Evolutionary conservation across 2,888 invertebrate genomes (phyloP), one percentile per base, ranked within the genome.

Genomic region (Drosophila neotestacea): DNA sequence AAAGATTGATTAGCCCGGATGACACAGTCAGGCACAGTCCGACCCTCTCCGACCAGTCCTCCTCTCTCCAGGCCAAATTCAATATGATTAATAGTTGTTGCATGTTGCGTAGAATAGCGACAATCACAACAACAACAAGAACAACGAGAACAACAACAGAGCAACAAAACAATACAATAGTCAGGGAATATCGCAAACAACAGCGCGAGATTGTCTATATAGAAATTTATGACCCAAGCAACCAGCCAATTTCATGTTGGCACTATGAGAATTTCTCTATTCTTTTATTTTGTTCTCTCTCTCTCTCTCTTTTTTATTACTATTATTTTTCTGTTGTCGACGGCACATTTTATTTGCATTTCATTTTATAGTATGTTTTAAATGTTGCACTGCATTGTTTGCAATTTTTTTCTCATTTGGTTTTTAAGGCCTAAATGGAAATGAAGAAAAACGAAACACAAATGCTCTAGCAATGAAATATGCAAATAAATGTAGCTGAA

Each of bases 71-170:
- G 7, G 27, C 46, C 56, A 34, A 79, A 85, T 77, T 81, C 84
- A 85, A 87, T 84, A 84, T 84, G 84, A 84, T 84, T 84, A 84
- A 84, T 84, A 84, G 84, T 84, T 87, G 82, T 73, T 77, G 77
- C 78, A 77, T 73, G 77, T 82, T 87, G 85, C 85, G 88, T 85
- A 67, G 68, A 68, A 71, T 51, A 66, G 68, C 79, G 77, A 77
- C 79, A 80, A 69, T 81, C 71, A 65, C 66, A 60, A 44, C 63
- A 42, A 50, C 52, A 47, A 44, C 60, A 65, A 67, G 59, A 72
- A 72, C 47, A 71, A 47, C 32, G 36, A 55, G 47, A 34, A 34
- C 16, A 10, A 27, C 13, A 39, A 59, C 64, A 39, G 28, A 16
- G 13, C 11, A 28, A 39, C 39, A 55, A 34, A 6, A 55, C 22